Percentiles rank a stretch among this genome's conserved stretches.
These are phyloP conservation scores for Sceloporus undulatus DNA, from an alignment of 2,113 vertebrate genomes.

Conservation along the genomic window DNA sequence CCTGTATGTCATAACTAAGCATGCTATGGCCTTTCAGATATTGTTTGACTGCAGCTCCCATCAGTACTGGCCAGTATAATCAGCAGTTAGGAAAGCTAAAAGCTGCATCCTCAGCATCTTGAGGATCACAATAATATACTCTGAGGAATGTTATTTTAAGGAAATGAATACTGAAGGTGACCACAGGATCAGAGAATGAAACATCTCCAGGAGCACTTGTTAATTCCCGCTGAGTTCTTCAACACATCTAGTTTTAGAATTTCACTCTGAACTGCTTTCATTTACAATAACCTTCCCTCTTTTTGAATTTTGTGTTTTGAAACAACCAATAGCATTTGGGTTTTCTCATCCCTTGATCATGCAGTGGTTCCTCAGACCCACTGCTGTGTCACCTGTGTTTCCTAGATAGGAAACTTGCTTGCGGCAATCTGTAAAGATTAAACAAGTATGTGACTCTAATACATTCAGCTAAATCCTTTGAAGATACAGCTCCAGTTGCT, in stretches of 20 bases:
- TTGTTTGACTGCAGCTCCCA: background rate
- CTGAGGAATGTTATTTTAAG: background rate
- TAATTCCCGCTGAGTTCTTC: conserved; percentile 10
- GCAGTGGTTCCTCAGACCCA: background rate
- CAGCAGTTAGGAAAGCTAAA: background rate
- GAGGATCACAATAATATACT: background rate
- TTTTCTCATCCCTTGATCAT: background rate
- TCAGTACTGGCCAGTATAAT: background rate
- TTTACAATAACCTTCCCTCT: conserved; percentile 4
- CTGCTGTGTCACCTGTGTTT: background rate
- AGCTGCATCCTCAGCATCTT: background rate
- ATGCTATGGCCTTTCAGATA: too few species aligned
- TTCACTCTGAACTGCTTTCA: conserved; percentile 25
- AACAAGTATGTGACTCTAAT: conserved; percentile 2
- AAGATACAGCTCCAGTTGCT: background rate
- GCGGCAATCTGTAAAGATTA: background rate
- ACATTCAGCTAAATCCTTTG: background rate
- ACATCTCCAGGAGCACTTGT: background rate
- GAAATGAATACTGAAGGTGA: conserved; percentile 1
- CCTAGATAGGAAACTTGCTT: conserved; percentile 12
- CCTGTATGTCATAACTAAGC: background rate
- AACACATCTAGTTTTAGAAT: conserved; percentile 2
- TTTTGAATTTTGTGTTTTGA: background rate
- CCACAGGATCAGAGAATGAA: background rate
- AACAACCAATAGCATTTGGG: background rate